These are phyloP conservation scores for Phrynocephalus guinanensis DNA, from an alignment of 2,797 vertebrate species.

Conservation along the genomic window DNA sequence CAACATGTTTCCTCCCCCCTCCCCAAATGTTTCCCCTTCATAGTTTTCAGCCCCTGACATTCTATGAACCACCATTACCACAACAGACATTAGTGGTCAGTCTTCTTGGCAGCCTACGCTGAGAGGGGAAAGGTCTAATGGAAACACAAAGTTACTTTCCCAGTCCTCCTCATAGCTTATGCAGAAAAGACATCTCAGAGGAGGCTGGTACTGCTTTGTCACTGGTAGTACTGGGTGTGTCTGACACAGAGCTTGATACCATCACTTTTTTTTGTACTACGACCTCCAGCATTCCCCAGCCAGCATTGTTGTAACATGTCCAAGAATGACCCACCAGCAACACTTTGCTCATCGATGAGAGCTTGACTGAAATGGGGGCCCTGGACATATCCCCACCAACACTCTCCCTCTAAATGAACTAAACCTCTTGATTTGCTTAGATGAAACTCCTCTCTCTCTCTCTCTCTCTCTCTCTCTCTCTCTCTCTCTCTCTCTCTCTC, in stretches of 20 bases:
- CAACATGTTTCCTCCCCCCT: constrained; percentile 2
- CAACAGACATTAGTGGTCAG: constrained; percentile 31
- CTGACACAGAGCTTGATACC: neutral
- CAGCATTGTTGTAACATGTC: neutral
- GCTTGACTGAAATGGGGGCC: too few relatives aligned
- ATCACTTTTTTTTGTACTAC: too few relatives aligned
- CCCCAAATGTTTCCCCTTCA: constrained; percentile 17
- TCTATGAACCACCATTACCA: constrained; percentile 23
- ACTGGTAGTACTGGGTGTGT: too few relatives aligned
- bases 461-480: too few relatives aligned
- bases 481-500: too few relatives aligned
- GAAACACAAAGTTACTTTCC: constrained; percentile 5
- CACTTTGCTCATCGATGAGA: too few relatives aligned
- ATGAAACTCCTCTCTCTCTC: too few relatives aligned
- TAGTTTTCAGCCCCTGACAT: constrained; percentile 28
- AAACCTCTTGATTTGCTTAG: too few relatives aligned
- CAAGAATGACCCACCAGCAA: neutral
- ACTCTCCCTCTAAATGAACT: too few relatives aligned
- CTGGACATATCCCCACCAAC: too few relatives aligned
- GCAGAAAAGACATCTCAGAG: neutral
- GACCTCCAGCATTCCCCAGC: too few relatives aligned
- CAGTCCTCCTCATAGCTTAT: neutral
- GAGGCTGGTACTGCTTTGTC: neutral
- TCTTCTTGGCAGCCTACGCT: constrained; percentile 13
- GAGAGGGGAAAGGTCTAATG: constrained; percentile 30